These are phyloP conservation scores for Rhabdomys dilectus DNA, from an alignment of 2,113 vertebrate genomes.

Conservation along the genomic window DNA sequence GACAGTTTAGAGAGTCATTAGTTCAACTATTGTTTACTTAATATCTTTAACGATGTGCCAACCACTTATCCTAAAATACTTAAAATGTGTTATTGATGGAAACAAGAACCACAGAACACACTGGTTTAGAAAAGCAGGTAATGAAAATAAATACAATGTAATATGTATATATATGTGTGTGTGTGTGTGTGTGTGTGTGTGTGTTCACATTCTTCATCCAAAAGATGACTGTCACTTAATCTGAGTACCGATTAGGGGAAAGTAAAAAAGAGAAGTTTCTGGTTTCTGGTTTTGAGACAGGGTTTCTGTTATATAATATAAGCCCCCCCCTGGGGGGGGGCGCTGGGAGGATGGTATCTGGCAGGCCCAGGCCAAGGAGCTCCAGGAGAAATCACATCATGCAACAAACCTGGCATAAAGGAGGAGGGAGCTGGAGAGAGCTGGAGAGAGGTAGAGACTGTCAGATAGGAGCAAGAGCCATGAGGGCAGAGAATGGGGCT, in stretches of 20 bases:
- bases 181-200: neutral
- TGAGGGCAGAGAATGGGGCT: no score
- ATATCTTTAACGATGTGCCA: neutral
- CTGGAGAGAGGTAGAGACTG: no score
- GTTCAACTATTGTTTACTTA: conserved; percentile 46
- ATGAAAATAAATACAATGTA: neutral
- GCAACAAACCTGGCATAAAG: no score
- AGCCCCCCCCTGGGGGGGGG: no score
- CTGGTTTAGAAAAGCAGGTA: neutral
- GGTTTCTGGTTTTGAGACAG: neutral
- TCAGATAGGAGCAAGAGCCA: no score
- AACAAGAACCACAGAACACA: neutral
- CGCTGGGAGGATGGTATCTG: no score
- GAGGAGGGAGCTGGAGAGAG: no score
- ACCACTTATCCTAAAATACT: conserved; percentile 18
- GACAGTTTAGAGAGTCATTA: conserved; percentile 30
- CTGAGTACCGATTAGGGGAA: neutral
- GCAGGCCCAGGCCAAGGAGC: no score
- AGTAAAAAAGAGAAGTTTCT: neutral
- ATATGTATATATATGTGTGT: neutral
- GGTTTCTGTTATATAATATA: neutral
- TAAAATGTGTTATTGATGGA: neutral
- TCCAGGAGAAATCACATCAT: no score
- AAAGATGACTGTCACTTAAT: neutral
- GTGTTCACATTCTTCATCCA: neutral